phyloP scores from a whole-genome alignment of 2,113 vertebrate species.

The Oreochromis spilurus region DNA sequence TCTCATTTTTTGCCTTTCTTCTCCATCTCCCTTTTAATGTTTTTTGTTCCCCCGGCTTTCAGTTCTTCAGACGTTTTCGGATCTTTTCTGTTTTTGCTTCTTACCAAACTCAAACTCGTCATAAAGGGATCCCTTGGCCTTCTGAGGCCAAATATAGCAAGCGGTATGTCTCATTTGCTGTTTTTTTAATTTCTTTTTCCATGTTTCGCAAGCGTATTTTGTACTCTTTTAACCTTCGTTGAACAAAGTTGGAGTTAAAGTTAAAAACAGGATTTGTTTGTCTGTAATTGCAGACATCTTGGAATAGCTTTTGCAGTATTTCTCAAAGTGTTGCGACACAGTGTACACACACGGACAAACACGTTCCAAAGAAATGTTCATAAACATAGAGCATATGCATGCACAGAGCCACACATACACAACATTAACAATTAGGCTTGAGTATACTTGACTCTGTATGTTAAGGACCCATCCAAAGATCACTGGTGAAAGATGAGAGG shows the following conservation, averaged over 20 bases:
- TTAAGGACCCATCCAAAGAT: constrained; percentile 65
- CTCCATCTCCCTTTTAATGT: constrained; percentile 14
- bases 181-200: background rate
- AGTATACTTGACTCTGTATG: constrained; percentile 70
- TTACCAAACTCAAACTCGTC: background rate
- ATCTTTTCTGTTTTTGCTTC: constrained; percentile 6
- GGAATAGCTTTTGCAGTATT: background rate
- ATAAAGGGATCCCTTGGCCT: constrained; percentile 20
- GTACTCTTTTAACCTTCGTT: background rate
- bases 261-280: background rate
- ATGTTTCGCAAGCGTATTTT: background rate
- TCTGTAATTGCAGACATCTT: background rate
- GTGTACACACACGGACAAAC: background rate
- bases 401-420: constrained; percentile 6
- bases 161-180: constrained; percentile 15
- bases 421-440: constrained; percentile 61
- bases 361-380: background rate
- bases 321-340: background rate
- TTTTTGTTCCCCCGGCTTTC: constrained; percentile 32
- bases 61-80: constrained; percentile 26
- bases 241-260: constrained; percentile 6
- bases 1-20: constrained; percentile 23
- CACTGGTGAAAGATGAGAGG: constrained; percentile 59
- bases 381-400: background rate
- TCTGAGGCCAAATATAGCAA: constrained; percentile 43